Evolutionary conservation across 2,888 invertebrate species (phyloP), one percentile per base, ranked within the genome.

Genomic region (Plebejus anna): DNA sequence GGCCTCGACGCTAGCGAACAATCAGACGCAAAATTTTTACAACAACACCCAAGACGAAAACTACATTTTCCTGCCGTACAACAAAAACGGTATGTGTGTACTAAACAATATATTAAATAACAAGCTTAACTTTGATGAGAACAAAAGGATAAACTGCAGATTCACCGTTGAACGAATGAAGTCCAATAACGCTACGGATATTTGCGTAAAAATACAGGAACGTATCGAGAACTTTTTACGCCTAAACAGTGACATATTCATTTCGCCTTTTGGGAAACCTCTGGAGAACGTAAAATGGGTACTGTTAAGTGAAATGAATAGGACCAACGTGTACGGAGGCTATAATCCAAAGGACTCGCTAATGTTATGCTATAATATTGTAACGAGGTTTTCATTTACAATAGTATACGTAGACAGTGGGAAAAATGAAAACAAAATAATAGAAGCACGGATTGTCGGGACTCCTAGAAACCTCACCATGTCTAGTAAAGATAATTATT

Each of bases 101-200:
- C 81, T 87, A 57, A 86, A 87, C 3, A 88, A 89, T 77, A 81
- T 82, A 11, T 84, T 84, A 36, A 85, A 91, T 77, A 87, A 89
- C 76, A 80, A 84, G 22, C 79, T 95, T 42, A 85, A 90, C 79
- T 95, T 95, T 84, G 94, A 94, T 16, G 83, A 85, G 11, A 95
- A 95, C 80, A 88, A 88, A 81, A 87, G 93, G 82, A 83, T 86
- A 3, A 94, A 90, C 81, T 95, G 95, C 82, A 85, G 87, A 79
- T 85, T 87, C 76, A 73, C 80, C 70, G 81, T 87, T 16, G 79
- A 79, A 47, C 78, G 80, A 22, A 78, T 79, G 73, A 78, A 78
- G 9, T 76, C 75, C 16, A 55, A 75, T 2, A 90, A 89, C 79
- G 82, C 82, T 61, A 87, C 86, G 7, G 81, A 84, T 32, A 76